Conservation (phyloP, 2,113 vertebrate genomes). For the Sylvilagus bachmani region DNA sequence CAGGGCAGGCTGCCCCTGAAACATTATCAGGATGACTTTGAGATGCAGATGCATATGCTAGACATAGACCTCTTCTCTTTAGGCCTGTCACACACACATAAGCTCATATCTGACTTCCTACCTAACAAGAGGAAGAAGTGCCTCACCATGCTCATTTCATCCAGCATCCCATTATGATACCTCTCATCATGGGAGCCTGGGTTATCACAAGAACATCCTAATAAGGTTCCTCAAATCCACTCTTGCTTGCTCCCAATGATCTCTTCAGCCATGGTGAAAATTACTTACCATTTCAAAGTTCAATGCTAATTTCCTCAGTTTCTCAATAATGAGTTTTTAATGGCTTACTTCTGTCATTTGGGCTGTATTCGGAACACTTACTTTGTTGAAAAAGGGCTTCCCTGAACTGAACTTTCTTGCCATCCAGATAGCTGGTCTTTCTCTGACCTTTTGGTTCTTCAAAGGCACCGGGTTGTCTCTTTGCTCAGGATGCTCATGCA, state of each 20-base stretch:
- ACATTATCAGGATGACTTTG: no score
- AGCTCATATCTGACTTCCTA: no score
- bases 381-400: neutral
- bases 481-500: neutral
- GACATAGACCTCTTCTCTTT: no score
- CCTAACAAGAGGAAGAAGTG: neutral
- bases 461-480: neutral
- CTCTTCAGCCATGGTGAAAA: neutral
- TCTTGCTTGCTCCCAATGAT: neutral
- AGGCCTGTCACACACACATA: no score
- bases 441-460: neutral
- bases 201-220: neutral
- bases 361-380: neutral
- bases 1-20: no score
- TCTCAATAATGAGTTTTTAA: neutral
- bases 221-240: neutral
- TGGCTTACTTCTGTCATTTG: neutral
- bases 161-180: neutral
- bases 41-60: no score
- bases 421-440: neutral
- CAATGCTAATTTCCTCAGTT: neutral
- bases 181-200: neutral
- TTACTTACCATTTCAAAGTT: neutral
- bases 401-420: neutral
- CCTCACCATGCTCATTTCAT: neutral